Conservation (phyloP, 2,888 invertebrate genomes). For the Mayetiola destructor region DNA sequence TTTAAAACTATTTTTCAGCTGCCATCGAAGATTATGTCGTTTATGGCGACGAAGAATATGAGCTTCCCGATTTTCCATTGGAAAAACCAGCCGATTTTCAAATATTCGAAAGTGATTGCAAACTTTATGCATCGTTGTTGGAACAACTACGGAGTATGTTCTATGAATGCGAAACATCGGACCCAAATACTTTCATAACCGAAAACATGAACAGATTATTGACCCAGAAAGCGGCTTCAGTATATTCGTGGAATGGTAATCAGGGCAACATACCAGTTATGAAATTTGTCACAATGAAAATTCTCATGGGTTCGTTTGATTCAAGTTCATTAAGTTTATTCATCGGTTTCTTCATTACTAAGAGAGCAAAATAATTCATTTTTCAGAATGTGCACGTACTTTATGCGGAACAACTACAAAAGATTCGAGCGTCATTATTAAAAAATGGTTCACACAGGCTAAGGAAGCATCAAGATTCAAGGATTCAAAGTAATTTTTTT, state of each 20-base stretch:
- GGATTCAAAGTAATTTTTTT: too few species aligned
- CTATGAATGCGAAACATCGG: not conserved
- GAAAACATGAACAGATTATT: not conserved
- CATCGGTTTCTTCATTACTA: not conserved
- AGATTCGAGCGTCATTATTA: not conserved
- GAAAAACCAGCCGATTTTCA: slow-evolving; percentile 6
- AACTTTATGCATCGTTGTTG: not conserved
- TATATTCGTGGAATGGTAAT: slow-evolving; percentile 3
- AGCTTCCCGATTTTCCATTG: slow-evolving; percentile 4
- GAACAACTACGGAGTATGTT: not conserved
- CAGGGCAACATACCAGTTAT: not conserved
- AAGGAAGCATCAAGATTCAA: too few species aligned
- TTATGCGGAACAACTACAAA: not conserved
- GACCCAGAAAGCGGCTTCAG: not conserved
- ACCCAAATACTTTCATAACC: not conserved
- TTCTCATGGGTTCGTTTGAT: slow-evolving; percentile 7
- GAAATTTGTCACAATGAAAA: not conserved
- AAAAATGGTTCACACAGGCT: not conserved
- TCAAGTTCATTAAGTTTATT: not conserved
- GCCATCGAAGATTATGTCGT: not conserved
- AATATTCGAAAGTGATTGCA: slow-evolving; percentile 14
- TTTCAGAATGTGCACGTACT: not conserved
- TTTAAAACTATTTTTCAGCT: not conserved
- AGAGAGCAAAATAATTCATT: not conserved
- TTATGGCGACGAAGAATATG: not conserved